These are phyloP conservation scores for Chrysaora quinquecirrha DNA, from an alignment of 30 jellyfish, hydroid and myxozoan genomes.

Conservation along the genomic window DNA sequence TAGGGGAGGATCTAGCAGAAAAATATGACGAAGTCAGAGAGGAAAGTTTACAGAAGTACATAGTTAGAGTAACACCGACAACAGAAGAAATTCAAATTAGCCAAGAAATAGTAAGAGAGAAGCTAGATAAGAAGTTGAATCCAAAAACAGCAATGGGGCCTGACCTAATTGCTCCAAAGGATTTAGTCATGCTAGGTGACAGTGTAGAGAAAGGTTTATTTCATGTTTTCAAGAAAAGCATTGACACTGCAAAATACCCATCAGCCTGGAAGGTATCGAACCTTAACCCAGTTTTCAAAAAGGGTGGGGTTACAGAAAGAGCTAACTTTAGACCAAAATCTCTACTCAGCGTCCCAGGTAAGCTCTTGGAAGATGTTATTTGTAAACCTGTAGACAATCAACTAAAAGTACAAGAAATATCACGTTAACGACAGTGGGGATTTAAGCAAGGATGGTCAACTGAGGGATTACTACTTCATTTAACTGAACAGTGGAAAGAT, in stretches of 20 bases:
- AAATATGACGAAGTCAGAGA: too few species aligned
- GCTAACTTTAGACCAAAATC: conserved; percentile 48
- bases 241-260: neutral
- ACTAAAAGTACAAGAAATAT: conserved; percentile 30
- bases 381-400: conserved; percentile 48
- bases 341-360: conserved; percentile 58
- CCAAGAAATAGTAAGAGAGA: too few species aligned
- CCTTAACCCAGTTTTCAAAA: conserved; percentile 17
- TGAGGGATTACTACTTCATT: conserved; percentile 27
- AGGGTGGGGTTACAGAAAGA: conserved; percentile 26
- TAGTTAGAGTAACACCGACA: too few species aligned
- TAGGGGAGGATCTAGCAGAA: conserved; percentile 24
- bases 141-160: too few species aligned
- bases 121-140: too few species aligned
- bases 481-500: conserved; percentile 63
- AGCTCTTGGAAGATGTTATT: conserved; percentile 52
- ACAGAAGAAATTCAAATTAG: too few species aligned
- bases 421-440: conserved; percentile 47
- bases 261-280: neutral
- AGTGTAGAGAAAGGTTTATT: too few species aligned
- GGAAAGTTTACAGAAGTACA: too few species aligned
- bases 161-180: too few species aligned
- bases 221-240: neutral
- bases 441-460: conserved; percentile 46
- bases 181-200: too few species aligned